Evolutionary conservation across 1,140 invertebrate genomes (phyloP), one percentile per base, ranked within the genome.

Genomic region (Sycobia sp.): DNA sequence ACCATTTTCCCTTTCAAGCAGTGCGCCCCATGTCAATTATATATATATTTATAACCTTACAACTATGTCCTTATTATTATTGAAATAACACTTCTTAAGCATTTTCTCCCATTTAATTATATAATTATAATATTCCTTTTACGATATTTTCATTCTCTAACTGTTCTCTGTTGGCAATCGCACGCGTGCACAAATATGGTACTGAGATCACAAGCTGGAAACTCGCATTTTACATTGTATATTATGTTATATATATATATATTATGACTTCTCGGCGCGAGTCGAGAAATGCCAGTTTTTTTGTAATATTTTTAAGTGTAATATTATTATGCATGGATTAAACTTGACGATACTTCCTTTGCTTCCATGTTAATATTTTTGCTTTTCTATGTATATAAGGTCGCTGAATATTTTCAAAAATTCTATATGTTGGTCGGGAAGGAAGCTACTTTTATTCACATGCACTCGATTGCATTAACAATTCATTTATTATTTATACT

Each of bases 121-220:
- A 27, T 29, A 47, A n/a, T 32, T 32, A 39, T 44, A 56, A 14
- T 7, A 1, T 11, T 36, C 53, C 16, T 54, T 25, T 39, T 39
- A 36, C 18, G 22, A 3, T 27, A 49, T 53, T 46, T 65, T 63
- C 23, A 66, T 67, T 67, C 65, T 59, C 68, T 71, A n/a, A n/a
- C n/a, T n/a, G n/a, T n/a, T n/a, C n/a, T n/a, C n/a, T n/a, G n/a
- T 55, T 71, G 66, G 43, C 66, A 60, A 67, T 61, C 25, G n/a
- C n/a, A 39, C 67, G 67, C 23, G 43, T 62, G 39, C 41, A 47
- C 36, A 25, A 55, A 29, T 56, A 62, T 13, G 62, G 50, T 75
- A 74, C 58, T 75, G 74, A 76, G 74, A 76, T 76, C 74, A 76
- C 71, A 70, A 75, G 73, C 74, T 77, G 74, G 65, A 74, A 73